A percentile compares a stretch with the other conserved stretches of the same genome.
Evolutionary conservation across 2,888 invertebrate species (phyloP).

Genomic region (Andrena marginata): DNA sequence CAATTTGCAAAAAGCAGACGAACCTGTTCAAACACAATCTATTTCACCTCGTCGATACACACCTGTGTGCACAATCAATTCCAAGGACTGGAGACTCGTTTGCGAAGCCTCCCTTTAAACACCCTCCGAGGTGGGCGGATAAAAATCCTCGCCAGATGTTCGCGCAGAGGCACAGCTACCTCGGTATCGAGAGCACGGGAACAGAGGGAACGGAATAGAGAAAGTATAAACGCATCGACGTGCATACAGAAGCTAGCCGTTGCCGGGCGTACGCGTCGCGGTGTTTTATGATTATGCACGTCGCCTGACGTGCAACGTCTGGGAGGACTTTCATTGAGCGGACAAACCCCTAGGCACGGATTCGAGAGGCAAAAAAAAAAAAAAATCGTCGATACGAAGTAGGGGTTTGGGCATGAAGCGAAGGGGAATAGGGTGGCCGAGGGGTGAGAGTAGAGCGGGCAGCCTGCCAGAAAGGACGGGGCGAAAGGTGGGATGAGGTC

Average conservation of each 20-base stretch:
- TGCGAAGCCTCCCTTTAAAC: neutral
- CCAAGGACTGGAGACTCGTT: neutral
- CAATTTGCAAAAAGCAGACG: neutral
- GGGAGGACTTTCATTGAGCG: constrained; percentile 80
- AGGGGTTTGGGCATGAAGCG: constrained; percentile 65
- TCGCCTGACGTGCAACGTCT: constrained; percentile 63
- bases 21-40: neutral
- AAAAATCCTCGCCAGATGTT: neutral
- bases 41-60: neutral
- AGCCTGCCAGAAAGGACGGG: constrained; percentile 72
- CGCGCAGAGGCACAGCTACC: neutral
- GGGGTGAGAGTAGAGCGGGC: constrained; percentile 64
- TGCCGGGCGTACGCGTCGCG: constrained; percentile 59
- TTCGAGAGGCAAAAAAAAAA: constrained; percentile 65
- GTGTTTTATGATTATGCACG: constrained; percentile 71
- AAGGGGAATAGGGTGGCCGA: constrained; percentile 51
- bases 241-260: constrained; percentile 16
- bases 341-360: constrained; percentile 73
- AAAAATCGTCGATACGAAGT: constrained; percentile 72
- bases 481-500: constrained; percentile 70
- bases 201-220: neutral
- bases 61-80: constrained; percentile 7
- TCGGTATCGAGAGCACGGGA: neutral
- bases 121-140: neutral
- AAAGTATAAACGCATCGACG: constrained; percentile 36